Evolutionary conservation across 2,797 vertebrate genomes (phyloP).

Genomic region (Silurus lanzhouensis): DNA sequence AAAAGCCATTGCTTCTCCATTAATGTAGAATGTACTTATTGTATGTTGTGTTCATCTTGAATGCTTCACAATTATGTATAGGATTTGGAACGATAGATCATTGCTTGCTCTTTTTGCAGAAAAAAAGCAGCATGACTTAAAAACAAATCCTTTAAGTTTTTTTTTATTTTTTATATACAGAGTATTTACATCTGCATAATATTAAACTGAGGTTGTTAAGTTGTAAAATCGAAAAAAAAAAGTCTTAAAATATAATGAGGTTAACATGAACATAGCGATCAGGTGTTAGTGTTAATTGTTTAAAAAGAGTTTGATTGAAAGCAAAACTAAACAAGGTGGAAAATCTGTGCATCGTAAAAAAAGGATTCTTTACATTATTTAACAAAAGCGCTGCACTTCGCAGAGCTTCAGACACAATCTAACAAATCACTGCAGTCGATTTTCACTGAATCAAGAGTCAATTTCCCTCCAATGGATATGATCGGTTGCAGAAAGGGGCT

Average conservation of each 20-base stretch:
- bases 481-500: conserved; percentile 56
- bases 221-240: background rate
- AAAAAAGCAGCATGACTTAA: background rate
- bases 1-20: background rate
- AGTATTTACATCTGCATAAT: conserved; percentile 9
- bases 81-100: background rate
- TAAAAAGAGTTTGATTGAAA: background rate
- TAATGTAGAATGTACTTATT: background rate
- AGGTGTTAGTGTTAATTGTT: conserved; percentile 14
- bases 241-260: background rate
- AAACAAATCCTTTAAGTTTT: background rate
- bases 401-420: conserved; percentile 47
- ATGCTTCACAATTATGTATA: background rate
- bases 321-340: background rate
- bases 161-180: background rate
- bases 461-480: conserved; percentile 63
- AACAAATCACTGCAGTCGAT: conserved; percentile 73
- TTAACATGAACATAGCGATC: background rate
- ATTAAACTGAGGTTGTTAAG: conserved; percentile 9
- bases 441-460: conserved; percentile 84
- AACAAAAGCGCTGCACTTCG: background rate
- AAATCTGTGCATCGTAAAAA: background rate
- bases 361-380: background rate
- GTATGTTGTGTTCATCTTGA: background rate
- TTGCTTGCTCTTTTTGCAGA: background rate